Evolutionary conservation across 2,888 invertebrate species (phyloP), one percentile per base, ranked within the genome.

Genomic region (Sarcophaga caerulescens): DNA sequence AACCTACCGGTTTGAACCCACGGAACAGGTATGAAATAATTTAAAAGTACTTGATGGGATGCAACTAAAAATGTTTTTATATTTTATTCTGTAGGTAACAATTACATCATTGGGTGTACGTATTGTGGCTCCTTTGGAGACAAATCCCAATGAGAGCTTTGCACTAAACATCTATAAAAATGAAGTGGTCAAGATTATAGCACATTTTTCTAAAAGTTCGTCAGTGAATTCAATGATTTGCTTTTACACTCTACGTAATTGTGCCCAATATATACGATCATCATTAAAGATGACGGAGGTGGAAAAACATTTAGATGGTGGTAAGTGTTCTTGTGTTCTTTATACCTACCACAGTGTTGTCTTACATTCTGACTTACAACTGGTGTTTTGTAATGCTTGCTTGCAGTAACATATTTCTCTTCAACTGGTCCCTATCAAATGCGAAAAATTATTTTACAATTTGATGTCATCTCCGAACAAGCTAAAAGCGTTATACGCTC

Each of bases 1-100:
- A 60, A 97, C 97, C 19, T 97, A 97, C 92, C 96, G 96, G 93
- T 96, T 96, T 90, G 94, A 95, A 88, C 96, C 97, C 44, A 94
- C 94, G 85, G 96, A 97, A 91, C 95, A 95, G 93, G 96, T 97
- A 92, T 91, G 94, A 59, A 4, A 52, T 14, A 52, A 14, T 52
- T 12, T 17, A 14, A 52, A 52, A 1, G 17, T 52, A 5, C 5
- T 52, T 17, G 11, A 47, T 47, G 17, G 52, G 12, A 12, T 14
- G 1, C 17, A 17, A 52, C 4, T 35, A 62, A 25, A 45, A 79
- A 45, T 57, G 8, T 44, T 17, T 57, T 47, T 35, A 1, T 59
- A 23, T 52, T 4, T 14, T 63, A 73, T 73, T 78, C 81, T 89
- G 47, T 89, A 95, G 95, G 94, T 94, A 70, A 93, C 92, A 89